Conservation (phyloP, 35 echinoderm and acorn worm genomes). For the Apostichopus japonicus region DNA sequence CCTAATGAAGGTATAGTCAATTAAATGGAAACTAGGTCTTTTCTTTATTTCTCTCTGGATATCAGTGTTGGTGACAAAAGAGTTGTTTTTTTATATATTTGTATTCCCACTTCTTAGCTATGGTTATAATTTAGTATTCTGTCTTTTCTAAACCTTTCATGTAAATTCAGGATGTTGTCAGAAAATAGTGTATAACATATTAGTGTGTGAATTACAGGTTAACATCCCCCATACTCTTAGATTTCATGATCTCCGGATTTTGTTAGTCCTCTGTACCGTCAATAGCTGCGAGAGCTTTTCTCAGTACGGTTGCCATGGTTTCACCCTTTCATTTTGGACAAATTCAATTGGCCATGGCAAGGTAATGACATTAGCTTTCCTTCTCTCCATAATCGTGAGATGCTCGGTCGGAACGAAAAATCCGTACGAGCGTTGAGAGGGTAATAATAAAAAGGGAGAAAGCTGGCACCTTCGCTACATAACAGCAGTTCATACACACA, state of each 20-base stretch:
- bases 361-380: slow-evolving; percentile 53
- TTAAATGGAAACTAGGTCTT: too few relatives aligned
- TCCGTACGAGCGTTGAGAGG: not conserved
- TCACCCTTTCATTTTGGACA: slow-evolving; percentile 52
- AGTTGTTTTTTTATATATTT: too few relatives aligned
- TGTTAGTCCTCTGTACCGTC: too few relatives aligned
- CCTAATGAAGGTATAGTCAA: too few relatives aligned
- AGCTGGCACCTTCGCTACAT: too few relatives aligned
- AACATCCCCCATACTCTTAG: not conserved
- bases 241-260: not conserved
- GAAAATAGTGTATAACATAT: too few relatives aligned
- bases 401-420: slow-evolving; percentile 26
- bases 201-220: not conserved
- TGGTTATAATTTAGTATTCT: too few relatives aligned
- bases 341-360: slow-evolving; percentile 52
- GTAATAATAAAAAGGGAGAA: not conserved
- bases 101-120: too few relatives aligned
- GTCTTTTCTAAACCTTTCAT: too few relatives aligned
- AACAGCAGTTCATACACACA: not conserved
- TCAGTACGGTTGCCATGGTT: slow-evolving; percentile 41
- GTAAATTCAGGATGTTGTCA: too few relatives aligned
- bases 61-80: too few relatives aligned
- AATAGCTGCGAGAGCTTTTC: not conserved
- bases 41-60: too few relatives aligned
- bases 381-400: slow-evolving; percentile 7